Percentiles rank a stretch among this genome's conserved stretches.
Evolutionary conservation across 2,888 invertebrate genomes (phyloP).

Genomic region (Tenthredo notha): DNA sequence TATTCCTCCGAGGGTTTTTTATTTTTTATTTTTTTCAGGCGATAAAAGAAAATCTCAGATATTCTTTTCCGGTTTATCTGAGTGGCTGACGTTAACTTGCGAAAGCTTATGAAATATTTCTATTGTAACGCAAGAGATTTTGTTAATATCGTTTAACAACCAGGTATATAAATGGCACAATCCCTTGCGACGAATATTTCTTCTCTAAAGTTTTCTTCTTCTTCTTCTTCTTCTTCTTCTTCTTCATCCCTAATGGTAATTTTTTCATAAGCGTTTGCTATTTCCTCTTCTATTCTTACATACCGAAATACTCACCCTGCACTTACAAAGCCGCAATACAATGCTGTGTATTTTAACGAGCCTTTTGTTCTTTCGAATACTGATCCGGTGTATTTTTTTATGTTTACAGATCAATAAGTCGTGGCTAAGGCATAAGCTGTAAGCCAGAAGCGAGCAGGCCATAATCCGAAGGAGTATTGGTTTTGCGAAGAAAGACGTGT

Average conservation of each 20-base stretch:
- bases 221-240: too few relatives aligned
- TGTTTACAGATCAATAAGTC: slow-evolving; percentile 1
- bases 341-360: not conserved
- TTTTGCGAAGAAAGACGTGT: not conserved
- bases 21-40: too few relatives aligned
- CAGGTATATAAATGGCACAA: not conserved
- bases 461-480: not conserved
- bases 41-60: not conserved
- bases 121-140: not conserved
- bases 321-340: not conserved
- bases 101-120: not conserved
- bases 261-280: not conserved
- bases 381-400: slow-evolving; percentile 7
- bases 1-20: not conserved
- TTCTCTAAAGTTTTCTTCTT: not conserved
- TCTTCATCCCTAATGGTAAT: too few relatives aligned
- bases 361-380: not conserved
- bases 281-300: not conserved
- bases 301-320: not conserved
- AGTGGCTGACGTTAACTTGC: not conserved
- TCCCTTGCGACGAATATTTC: not conserved
- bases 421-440: slow-evolving; percentile 16
- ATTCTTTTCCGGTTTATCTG: not conserved
- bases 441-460: not conserved
- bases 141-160: not conserved